These are phyloP conservation scores for Macaca mulatta DNA, from an alignment of 2,113 vertebrate species.

Conservation along the genomic window DNA sequence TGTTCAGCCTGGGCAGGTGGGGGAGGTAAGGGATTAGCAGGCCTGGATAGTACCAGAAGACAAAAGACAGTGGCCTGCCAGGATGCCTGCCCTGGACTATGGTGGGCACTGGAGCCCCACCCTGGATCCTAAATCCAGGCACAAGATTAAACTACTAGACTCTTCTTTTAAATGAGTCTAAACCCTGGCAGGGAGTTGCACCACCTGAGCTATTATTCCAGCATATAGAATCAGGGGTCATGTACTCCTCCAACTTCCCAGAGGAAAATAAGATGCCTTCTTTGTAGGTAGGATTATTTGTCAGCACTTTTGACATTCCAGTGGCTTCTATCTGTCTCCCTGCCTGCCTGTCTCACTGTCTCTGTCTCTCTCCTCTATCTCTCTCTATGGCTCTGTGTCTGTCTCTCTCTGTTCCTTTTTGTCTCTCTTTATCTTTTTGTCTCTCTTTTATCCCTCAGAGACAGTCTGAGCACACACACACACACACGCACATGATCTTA, in stretches of 20 bases:
- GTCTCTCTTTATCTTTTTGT: not conserved
- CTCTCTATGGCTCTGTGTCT: not conserved
- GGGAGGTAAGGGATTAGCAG: not conserved
- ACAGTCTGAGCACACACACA: not conserved
- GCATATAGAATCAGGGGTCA: constrained; percentile 17
- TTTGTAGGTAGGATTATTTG: constrained; percentile 51
- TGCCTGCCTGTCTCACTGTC: not conserved
- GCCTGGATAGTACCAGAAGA: not conserved
- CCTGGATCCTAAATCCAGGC: not conserved
- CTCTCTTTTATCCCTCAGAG: not conserved
- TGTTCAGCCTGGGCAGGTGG: not conserved
- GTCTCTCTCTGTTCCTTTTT: not conserved
- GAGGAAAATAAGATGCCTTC: constrained; percentile 47
- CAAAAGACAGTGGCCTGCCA: not conserved
- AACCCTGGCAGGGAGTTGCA: not conserved
- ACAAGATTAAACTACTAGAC: not conserved
- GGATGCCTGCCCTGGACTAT: not conserved
- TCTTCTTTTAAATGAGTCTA: constrained; percentile 10
- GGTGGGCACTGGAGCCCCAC: not conserved
- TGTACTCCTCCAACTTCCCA: constrained; percentile 27
- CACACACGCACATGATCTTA: not conserved
- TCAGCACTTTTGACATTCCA: constrained; percentile 22
- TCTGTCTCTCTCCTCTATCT: not conserved
- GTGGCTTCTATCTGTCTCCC: not conserved
- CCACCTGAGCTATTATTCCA: constrained; percentile 35